These are phyloP conservation scores for Anticlea derivata DNA, from an alignment of 2,888 invertebrate species.

Conservation along the genomic window DNA sequence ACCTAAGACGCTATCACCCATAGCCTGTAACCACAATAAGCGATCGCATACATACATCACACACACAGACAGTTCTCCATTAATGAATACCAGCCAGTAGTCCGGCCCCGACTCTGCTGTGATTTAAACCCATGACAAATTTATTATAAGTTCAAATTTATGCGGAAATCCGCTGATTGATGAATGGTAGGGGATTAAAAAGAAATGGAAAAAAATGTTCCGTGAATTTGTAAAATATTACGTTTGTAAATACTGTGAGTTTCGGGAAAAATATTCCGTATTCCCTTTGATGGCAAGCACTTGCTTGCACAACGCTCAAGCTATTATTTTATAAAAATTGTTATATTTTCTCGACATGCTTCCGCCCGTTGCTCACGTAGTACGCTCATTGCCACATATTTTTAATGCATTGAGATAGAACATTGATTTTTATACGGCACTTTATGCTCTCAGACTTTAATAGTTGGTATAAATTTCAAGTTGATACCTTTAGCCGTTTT, in stretches of 20 bases:
- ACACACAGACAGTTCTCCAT: constrained; percentile 65
- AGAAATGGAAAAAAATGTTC: constrained; percentile 1
- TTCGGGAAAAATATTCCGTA: neutral
- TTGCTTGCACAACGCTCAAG: neutral
- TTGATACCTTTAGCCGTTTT: too few species aligned
- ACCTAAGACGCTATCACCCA: constrained; percentile 30
- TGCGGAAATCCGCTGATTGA: constrained; percentile 34
- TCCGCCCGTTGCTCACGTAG: too few species aligned
- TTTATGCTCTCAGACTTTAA: too few species aligned
- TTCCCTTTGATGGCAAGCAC: neutral
- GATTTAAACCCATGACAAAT: constrained; percentile 57
- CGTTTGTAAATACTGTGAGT: constrained; percentile 3
- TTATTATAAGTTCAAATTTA: constrained; percentile 41
- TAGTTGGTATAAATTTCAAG: too few species aligned
- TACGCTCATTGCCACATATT: too few species aligned
- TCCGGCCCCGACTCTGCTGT: constrained; percentile 61
- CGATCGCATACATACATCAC: constrained; percentile 65
- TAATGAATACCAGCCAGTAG: constrained; percentile 72
- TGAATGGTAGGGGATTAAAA: constrained; percentile 20
- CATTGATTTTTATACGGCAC: too few species aligned
- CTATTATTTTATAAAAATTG: too few species aligned
- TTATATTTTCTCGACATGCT: too few species aligned
- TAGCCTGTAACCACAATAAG: constrained; percentile 36
- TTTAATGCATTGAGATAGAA: too few species aligned
- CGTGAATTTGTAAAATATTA: neutral